Base-by-base conservation (phyloP, 2,888 invertebrate species). In the Dysmachus trigonus region DNA sequence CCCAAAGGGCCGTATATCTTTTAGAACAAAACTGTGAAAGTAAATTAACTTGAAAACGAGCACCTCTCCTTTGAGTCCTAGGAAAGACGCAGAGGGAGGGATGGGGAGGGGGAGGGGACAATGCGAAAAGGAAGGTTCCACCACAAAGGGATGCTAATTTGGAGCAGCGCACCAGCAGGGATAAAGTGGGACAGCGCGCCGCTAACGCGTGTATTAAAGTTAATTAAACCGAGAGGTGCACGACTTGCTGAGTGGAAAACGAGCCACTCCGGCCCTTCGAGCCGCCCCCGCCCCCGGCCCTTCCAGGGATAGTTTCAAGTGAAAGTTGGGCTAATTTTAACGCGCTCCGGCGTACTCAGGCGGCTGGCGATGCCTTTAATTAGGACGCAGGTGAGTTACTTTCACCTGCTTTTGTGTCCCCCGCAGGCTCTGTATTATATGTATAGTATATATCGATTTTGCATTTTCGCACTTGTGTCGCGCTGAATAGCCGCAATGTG, bases 131-230 rank as follows among this genome's bases (percentile, higher is more conserved):
- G 85, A 62, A 62, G 79, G 33, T 47, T 85, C 41, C 73, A 82
- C 47, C 31, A 72, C 85, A 87, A 87, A 87, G 81, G 72, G 30
- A 87, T 87, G 87, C 77, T 86, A 87, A 87, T 87, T 86, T 83
- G 30, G 83, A 27, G 72, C 72, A 71, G 33, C 18, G 47, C 41
- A 30, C 41, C 51, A 18, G n/a, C 51, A 18, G n/a, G 27, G 79
- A 27, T 83, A 72, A 87, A 85, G 86, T 87, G 77, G 87, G 83
- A 86, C 87, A 87, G 83, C 77, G 83, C 77, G 77, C 85, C 62
- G 87, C 30, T 87, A 83, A 87, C 84, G 33, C 84, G 33, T 71
- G 85, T 72, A 74, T 33, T 83, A 72, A 72, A 72, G 83, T 83
- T 83, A 83, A 83, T 83, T 83, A 83, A 83, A 41, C 83, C 15